Percentiles rank a stretch among this genome's conserved stretches.
phyloP scores from a whole-genome alignment of 2,797 vertebrate species.

The Artibeus lituratus region DNA sequence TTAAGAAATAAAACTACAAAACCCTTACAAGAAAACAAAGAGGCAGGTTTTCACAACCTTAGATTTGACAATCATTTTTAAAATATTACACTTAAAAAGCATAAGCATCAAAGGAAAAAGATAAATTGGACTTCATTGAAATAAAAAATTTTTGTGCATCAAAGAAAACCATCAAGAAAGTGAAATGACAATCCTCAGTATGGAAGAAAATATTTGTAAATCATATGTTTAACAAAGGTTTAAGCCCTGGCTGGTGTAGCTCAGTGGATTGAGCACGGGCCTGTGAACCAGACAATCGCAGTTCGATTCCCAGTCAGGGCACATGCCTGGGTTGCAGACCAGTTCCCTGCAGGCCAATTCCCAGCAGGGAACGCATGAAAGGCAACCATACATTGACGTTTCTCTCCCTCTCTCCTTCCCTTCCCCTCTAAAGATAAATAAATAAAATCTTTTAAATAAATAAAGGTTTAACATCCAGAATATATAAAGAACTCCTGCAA shows the following conservation, averaged over 20 bases:
- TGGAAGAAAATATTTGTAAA: neutral
- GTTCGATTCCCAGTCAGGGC: no score
- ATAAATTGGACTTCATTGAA: neutral
- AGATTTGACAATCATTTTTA: neutral
- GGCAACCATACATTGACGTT: no score
- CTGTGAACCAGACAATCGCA: no score
- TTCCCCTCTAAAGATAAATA: no score
- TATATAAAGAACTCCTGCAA: neutral
- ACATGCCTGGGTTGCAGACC: no score
- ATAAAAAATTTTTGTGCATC: neutral
- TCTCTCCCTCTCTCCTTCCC: no score
- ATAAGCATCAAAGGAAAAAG: neutral
- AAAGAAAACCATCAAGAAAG: neutral
- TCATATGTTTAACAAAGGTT: neutral
- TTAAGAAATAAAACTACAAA: neutral
- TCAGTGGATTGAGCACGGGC: no score
- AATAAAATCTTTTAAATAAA: no score
- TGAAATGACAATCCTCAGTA: neutral
- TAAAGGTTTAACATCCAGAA: neutral
- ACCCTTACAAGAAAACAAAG: neutral
- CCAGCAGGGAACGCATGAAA: no score
- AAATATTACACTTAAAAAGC: neutral
- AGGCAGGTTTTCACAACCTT: neutral
- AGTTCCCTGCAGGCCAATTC: no score
- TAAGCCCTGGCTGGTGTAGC: no score